These are phyloP conservation scores for Colossoma macropomum DNA, from an alignment of 2,113 vertebrate species.

Conservation along the genomic window DNA sequence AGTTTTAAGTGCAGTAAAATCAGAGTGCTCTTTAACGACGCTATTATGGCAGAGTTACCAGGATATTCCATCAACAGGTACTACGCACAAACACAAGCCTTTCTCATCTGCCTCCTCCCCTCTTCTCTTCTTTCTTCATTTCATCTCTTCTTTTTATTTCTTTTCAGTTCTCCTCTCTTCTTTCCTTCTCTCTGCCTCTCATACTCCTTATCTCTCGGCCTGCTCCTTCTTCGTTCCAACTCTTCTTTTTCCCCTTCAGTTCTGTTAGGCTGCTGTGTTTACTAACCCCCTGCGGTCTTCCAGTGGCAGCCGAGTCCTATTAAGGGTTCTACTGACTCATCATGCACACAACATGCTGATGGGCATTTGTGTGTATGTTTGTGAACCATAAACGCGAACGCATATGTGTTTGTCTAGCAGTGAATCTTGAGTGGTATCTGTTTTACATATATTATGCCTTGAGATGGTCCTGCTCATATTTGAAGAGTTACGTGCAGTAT, in stretches of 20 bases:
- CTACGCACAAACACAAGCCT: conserved; percentile 23
- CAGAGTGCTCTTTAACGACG: conserved; percentile 47
- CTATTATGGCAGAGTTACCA: conserved; percentile 39
- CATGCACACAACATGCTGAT: background rate
- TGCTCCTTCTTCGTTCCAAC: background rate
- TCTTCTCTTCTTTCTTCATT: background rate
- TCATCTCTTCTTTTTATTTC: conserved; percentile 7
- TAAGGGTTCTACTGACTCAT: background rate
- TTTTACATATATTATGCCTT: background rate
- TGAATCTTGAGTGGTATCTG: background rate
- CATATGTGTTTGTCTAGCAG: background rate
- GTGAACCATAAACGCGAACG: background rate
- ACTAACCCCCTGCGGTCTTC: background rate
- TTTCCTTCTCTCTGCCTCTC: background rate
- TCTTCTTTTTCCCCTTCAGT: background rate
- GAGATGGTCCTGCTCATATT: background rate
- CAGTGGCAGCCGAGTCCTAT: background rate
- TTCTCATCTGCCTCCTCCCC: background rate
- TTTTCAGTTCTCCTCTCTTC: conserved; percentile 12
- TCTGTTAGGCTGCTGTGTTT: conserved; percentile 25
- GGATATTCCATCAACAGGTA: conserved; percentile 50
- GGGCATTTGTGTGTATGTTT: background rate
- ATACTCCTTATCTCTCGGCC: background rate
- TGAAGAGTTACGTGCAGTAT: background rate
- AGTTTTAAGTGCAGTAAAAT: conserved; percentile 43